Evolutionary conservation across 2,113 vertebrate species (phyloP).

Genomic region (Microtus montanus): DNA sequence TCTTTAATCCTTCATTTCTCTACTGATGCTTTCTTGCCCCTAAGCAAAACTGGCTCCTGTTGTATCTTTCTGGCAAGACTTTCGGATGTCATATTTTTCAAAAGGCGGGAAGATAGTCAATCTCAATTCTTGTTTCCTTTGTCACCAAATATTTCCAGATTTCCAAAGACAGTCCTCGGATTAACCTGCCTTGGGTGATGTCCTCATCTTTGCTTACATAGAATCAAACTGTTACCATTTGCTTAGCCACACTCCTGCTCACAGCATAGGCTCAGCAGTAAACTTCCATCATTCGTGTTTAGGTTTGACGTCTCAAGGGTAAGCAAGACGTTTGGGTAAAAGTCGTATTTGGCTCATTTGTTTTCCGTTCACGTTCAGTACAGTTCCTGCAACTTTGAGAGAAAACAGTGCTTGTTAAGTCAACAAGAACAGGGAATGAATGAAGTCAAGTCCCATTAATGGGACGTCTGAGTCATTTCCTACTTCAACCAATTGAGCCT

Average conservation of each 20-base stretch:
- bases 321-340: neutral
- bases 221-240: neutral
- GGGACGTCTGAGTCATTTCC: slow-evolving; percentile 35
- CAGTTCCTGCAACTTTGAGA: neutral
- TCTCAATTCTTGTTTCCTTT: neutral
- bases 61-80: neutral
- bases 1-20: neutral
- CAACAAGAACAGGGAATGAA: neutral
- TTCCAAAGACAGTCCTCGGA: neutral
- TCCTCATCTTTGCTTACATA: neutral
- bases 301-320: neutral
- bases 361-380: neutral
- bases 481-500: neutral
- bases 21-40: neutral
- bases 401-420: neutral
- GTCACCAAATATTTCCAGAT: neutral
- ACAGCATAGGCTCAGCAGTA: neutral
- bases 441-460: neutral
- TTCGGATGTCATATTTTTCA: neutral
- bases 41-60: neutral
- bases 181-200: neutral
- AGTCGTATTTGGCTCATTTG: accelerated
- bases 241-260: neutral
- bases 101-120: neutral
- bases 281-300: neutral